Evolutionary conservation across 2,113 vertebrate species (phyloP).

Genomic region (Neolamprologus sp.): DNA sequence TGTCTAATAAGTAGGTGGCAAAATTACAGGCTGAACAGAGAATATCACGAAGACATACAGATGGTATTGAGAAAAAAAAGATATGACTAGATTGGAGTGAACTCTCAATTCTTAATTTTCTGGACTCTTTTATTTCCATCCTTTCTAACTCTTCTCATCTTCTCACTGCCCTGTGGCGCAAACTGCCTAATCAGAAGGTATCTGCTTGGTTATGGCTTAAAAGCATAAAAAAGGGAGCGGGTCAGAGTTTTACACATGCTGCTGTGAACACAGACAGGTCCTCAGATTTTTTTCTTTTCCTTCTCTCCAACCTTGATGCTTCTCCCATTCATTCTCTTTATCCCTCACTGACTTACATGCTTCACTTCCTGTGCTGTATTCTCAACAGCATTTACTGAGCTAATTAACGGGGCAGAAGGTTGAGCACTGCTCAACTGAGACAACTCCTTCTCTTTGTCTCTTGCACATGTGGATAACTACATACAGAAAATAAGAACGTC

Average conservation of each 20-base stretch:
- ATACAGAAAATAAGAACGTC: background rate
- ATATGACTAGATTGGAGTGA: background rate
- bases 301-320: background rate
- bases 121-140: background rate
- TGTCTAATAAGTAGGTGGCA: background rate
- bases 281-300: background rate
- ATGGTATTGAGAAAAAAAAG: background rate
- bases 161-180: background rate
- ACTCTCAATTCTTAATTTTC: background rate
- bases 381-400: constrained; percentile 47
- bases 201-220: background rate
- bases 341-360: constrained; percentile 39
- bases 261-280: background rate
- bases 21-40: background rate
- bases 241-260: background rate
- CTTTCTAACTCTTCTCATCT: background rate
- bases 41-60: background rate
- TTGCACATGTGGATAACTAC: background rate
- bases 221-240: background rate
- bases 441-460: constrained; percentile 24
- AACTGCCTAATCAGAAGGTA: constrained; percentile 10
- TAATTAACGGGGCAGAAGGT: constrained; percentile 55
- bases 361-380: constrained; percentile 41
- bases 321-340: constrained; percentile 4
- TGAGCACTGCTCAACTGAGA: constrained; percentile 40